phyloP scores from a whole-genome alignment of 2,888 invertebrate genomes.

The Panopea generosa region DNA sequence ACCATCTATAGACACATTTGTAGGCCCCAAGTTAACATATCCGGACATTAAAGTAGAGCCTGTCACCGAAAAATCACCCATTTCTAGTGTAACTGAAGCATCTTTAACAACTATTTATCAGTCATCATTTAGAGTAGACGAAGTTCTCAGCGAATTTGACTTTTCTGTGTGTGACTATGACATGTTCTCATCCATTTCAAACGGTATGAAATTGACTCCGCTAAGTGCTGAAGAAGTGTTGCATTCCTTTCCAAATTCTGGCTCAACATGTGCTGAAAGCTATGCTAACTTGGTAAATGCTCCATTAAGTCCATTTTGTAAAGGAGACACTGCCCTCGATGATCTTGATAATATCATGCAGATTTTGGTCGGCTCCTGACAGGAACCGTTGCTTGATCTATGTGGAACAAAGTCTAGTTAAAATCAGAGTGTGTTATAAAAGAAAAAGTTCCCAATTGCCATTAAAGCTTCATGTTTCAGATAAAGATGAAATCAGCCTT shows the following conservation, averaged over 20 bases:
- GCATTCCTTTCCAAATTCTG: slow-evolving; percentile 81
- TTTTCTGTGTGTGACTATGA: slow-evolving; percentile 87
- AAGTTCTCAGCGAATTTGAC: slow-evolving; percentile 85
- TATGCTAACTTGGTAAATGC: slow-evolving; percentile 65
- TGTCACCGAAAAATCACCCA: slow-evolving; percentile 40
- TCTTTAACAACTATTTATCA: slow-evolving; percentile 43
- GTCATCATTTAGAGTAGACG: slow-evolving; percentile 65
- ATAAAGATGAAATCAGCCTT: too few species aligned
- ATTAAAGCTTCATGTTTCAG: neutral
- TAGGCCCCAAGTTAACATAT: slow-evolving; percentile 43
- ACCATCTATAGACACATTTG: slow-evolving; percentile 72
- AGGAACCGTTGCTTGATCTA: neutral
- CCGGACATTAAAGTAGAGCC: slow-evolving; percentile 32
- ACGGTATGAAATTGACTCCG: slow-evolving; percentile 82
- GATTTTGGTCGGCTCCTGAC: slow-evolving; percentile 88
- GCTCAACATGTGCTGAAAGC: slow-evolving; percentile 64
- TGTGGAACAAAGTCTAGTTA: neutral
- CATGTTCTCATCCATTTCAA: slow-evolving; percentile 83
- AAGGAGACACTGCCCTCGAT: slow-evolving; percentile 85
- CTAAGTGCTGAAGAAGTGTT: slow-evolving; percentile 85
- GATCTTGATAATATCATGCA: slow-evolving; percentile 89
- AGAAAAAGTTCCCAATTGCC: neutral
- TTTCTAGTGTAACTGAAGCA: slow-evolving; percentile 47
- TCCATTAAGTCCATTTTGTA: slow-evolving; percentile 67
- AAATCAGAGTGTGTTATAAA: neutral